A percentile compares a stretch with the other conserved stretches of the same genome.
phyloP scores from a whole-genome alignment of 2,888 invertebrate species.

The Tetrapedia diversipes region DNA sequence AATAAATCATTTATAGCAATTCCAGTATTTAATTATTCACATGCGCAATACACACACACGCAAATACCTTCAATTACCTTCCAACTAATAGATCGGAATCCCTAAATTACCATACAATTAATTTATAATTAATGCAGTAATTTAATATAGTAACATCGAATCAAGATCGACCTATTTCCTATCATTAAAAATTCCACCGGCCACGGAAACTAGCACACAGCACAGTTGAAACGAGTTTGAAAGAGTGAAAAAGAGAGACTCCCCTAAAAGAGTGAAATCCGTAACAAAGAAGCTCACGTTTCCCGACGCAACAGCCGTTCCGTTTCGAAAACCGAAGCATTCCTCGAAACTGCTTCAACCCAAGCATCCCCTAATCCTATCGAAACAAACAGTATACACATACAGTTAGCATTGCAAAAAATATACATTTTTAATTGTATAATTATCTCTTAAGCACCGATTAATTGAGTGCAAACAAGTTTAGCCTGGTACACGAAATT shows the following conservation, averaged over 20 bases:
- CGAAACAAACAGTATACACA: conserved; percentile 9
- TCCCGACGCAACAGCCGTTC: not conserved
- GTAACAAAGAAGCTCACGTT: conserved; percentile 11
- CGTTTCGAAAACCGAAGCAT: not conserved
- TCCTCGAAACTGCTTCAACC: not conserved
- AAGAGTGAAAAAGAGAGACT: too few species aligned
- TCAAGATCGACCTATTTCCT: not conserved
- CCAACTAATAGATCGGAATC: not conserved
- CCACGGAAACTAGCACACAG: not conserved
- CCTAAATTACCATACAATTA: not conserved
- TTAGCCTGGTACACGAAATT: too few species aligned
- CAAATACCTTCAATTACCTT: not conserved
- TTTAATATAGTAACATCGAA: not conserved
- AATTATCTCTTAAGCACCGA: not conserved
- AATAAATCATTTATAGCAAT: too few species aligned
- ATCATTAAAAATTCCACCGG: not conserved
- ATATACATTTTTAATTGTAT: too few species aligned
- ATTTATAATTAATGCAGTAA: not conserved
- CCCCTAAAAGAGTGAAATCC: not conserved
- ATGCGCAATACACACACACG: too few species aligned
- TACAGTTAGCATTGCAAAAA: too few species aligned
- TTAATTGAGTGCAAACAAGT: too few species aligned
- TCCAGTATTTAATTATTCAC: too few species aligned
- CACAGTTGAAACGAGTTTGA: not conserved
- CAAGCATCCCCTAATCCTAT: conserved; percentile 1